Base-by-base conservation (phyloP, 2,888 invertebrate species). In the Nomada goodeniana region DNA sequence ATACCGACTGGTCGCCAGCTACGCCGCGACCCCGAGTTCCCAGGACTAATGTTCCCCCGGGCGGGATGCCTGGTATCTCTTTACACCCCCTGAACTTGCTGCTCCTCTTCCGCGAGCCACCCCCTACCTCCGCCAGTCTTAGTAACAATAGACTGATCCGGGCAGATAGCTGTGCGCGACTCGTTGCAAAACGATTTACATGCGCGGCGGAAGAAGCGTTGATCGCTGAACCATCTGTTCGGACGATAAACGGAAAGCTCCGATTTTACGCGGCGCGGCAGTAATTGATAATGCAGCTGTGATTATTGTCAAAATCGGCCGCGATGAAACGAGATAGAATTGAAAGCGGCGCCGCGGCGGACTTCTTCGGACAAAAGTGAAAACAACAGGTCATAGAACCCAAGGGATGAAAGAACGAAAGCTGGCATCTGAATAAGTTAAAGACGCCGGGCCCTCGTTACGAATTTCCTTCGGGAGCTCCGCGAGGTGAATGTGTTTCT, bases 41-140 rank as follows among this genome's bases (percentile, higher is more conserved):
- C 89, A 88, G 89, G 89, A 91, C 91, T 92, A 91, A 92, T 92
- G 91, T 89, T 90, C 90, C 92, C 90, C 83, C 83, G 82, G 90
- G 90, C 90, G 74, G 82, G 89, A 90, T 89, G 80, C 77, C 79
- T 64, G 79, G 73, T 87, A 86, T 89, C 87, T 88, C 80, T 77
- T 71, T 72, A 74, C 75, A 59, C 70, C 76, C 77, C 68, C 69
- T 83, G 73, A 71, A 68, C 77, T 78, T 76, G 76, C 67, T 65
- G 44, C 60, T 59, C 64, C 53, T 67, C 53, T 55, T 29, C 44
- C 60, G 11, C 53, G 10, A 23, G 10, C 23, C 23, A 42, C 44
- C 44, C 44, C 18, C 63, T 42, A 65, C 63, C 64, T 20, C 23
- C 23, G 85, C 64, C 75, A 79, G 65, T 88, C 86, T 88, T 88